phyloP scores from a whole-genome alignment of 2,797 vertebrate genomes.

The Sciurus vulgaris region DNA sequence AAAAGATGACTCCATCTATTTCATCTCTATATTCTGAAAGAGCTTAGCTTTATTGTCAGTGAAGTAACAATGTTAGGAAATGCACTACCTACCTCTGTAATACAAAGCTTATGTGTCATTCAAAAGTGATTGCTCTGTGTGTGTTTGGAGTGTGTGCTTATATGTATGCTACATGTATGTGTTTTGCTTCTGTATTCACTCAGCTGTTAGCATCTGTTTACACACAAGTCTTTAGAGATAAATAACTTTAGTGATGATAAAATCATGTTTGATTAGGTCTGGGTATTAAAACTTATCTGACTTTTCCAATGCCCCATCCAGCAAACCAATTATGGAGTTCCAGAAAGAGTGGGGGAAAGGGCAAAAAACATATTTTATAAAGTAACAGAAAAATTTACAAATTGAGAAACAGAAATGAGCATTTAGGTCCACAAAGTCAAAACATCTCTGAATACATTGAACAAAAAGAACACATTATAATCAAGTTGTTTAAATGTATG shows the following conservation, averaged over 20 bases:
- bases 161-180: not conserved
- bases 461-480: too few species aligned
- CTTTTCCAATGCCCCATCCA: not conserved
- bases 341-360: too few species aligned
- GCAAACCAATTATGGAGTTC: too few species aligned
- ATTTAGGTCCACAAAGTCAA: too few species aligned
- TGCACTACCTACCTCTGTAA: slow-evolving; percentile 51
- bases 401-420: too few species aligned
- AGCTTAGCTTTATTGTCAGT: slow-evolving; percentile 55
- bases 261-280: slow-evolving; percentile 9
- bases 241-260: not conserved
- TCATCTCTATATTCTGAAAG: slow-evolving; percentile 8
- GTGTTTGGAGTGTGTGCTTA: slow-evolving; percentile 53
- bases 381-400: too few species aligned
- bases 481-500: too few species aligned
- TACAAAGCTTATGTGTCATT: slow-evolving; percentile 74
- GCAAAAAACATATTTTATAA: too few species aligned
- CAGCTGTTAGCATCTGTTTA: slow-evolving; percentile 77
- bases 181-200: slow-evolving; percentile 72
- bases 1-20: slow-evolving; percentile 24
- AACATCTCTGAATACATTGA: too few species aligned
- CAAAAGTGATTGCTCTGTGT: slow-evolving; percentile 17
- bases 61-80: slow-evolving; percentile 53
- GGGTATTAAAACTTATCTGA: slow-evolving; percentile 44
- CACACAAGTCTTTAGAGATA: slow-evolving; percentile 39